Percentiles rank a stretch among this genome's conserved stretches.
Evolutionary conservation across 2,888 invertebrate species (phyloP).

Genomic region (Mechanitis mazaeus): DNA sequence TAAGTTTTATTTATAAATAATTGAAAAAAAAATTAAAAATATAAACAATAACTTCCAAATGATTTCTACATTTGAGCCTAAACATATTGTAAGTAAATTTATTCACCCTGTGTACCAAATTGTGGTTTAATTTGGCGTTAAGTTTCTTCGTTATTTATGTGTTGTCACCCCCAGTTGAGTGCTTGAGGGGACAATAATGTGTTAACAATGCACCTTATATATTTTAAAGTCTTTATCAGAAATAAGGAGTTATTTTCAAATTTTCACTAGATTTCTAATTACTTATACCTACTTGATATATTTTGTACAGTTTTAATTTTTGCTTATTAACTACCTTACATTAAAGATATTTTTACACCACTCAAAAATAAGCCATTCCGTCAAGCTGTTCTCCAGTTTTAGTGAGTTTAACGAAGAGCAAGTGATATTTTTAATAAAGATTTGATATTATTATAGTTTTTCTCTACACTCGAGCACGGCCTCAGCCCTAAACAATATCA

Average conservation of each 20-base stretch:
- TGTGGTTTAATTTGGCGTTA: slow-evolving; percentile 65
- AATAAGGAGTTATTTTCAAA: background rate
- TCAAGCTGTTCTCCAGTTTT: too few species aligned
- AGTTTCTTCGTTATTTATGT: slow-evolving; percentile 53
- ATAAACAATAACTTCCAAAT: slow-evolving; percentile 35
- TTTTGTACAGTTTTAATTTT: too few species aligned
- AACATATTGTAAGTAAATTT: slow-evolving; percentile 57
- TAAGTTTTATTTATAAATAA: background rate
- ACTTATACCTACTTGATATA: too few species aligned
- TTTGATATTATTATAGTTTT: too few species aligned
- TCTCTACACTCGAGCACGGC: too few species aligned
- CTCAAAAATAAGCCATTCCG: too few species aligned
- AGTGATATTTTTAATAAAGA: too few species aligned
- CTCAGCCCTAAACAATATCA: too few species aligned
- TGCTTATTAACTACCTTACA: too few species aligned
- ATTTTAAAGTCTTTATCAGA: slow-evolving; percentile 1
- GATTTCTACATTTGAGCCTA: slow-evolving; percentile 40
- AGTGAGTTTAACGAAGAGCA: too few species aligned
- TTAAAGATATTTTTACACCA: too few species aligned
- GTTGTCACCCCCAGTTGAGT: slow-evolving; percentile 33
- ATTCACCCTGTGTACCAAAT: slow-evolving; percentile 62
- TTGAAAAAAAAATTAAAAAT: background rate
- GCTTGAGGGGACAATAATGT: slow-evolving; percentile 10
- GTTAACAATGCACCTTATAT: slow-evolving; percentile 1
- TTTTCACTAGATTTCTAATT: background rate